These are phyloP conservation scores for cattle (Bos taurus) DNA, from an alignment of 2,113 vertebrate genomes.

Conservation along the genomic window ARS-UCD2.0 NC_037339.1:30282001-30282500, in stretches of 20 bases:
- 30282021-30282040: background rate
- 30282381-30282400: background rate
- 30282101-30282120: background rate
- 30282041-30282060: background rate
- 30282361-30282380: background rate
- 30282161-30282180: background rate
- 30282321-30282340: background rate
- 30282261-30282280: background rate
- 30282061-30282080: background rate
- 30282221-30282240: slow-evolving; percentile 41
- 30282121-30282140: background rate
- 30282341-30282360: background rate
- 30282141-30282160: slow-evolving; percentile 19
- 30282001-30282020: background rate
- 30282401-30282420: background rate
- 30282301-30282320: background rate
- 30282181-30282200: slow-evolving; percentile 58
- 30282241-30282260: slow-evolving; percentile 57
- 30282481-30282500: background rate
- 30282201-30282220: slow-evolving; percentile 64
- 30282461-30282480: background rate
- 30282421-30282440: background rate
- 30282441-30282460: background rate
- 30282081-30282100: background rate
- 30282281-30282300: background rate